Conservation (phyloP, 2,113 vertebrate genomes). For the Fulmarus glacialis region DNA sequence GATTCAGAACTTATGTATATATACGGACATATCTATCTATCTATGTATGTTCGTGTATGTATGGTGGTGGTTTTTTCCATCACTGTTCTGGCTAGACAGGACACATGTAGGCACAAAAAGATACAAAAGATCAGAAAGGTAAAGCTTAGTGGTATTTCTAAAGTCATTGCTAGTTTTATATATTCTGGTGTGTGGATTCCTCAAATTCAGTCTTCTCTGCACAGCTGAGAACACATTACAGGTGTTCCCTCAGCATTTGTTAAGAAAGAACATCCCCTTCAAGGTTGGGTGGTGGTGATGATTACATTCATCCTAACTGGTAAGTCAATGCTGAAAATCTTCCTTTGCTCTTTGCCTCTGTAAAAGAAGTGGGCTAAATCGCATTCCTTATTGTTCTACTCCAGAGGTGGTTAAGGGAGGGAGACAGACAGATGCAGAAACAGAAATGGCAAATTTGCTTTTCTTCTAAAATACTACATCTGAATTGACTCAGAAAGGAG, state of each 20-base stretch:
- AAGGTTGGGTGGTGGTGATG: neutral
- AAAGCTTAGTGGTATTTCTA: neutral
- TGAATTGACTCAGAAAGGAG: neutral
- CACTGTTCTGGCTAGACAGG: neutral
- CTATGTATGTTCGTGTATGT: neutral
- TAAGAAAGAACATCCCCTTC: neutral
- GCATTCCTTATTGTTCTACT: neutral
- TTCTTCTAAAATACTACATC: neutral
- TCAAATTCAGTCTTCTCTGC: neutral
- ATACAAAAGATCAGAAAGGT: neutral
- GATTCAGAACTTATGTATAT: neutral
- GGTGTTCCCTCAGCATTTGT: neutral
- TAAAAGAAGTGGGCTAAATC: neutral
- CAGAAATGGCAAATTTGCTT: neutral
- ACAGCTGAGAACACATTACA: neutral
- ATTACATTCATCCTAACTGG: neutral
- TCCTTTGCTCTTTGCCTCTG: neutral
- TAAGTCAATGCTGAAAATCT: constrained; percentile 1
- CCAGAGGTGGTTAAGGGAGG: neutral
- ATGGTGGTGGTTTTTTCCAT: neutral
- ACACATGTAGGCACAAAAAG: neutral
- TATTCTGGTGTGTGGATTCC: neutral
- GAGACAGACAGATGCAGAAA: neutral
- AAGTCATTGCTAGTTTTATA: neutral
- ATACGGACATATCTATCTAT: neutral